These are phyloP conservation scores for Coryphaenoides rupestris DNA, from an alignment of 2,113 vertebrate genomes.

Conservation along the genomic window DNA sequence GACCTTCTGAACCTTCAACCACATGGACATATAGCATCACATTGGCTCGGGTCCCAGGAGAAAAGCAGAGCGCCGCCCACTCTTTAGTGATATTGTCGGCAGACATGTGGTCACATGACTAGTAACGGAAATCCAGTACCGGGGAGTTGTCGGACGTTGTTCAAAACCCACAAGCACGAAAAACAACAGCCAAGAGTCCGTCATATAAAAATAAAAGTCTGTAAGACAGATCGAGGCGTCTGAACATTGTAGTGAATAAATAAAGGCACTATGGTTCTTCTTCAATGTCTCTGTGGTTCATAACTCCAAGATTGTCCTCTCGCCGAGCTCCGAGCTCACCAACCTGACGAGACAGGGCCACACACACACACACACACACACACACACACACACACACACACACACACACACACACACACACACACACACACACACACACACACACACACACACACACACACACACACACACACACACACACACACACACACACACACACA, in stretches of 20 bases:
- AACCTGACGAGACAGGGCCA: conserved; percentile 37
- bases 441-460: neutral
- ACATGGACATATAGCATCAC: too few species aligned
- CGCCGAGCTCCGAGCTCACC: conserved; percentile 54
- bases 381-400: neutral
- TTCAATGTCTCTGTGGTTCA: conserved; percentile 68
- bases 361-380: neutral
- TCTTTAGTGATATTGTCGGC: conserved; percentile 26
- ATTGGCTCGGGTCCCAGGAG: too few species aligned
- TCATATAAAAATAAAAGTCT: conserved; percentile 14
- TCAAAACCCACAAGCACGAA: neutral
- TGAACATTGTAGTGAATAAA: conserved; percentile 50
- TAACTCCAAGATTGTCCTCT: conserved; percentile 78
- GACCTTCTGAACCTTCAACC: too few species aligned
- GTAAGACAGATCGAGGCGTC: conserved; percentile 26
- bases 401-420: neutral
- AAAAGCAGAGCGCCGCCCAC: neutral
- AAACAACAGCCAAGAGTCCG: neutral
- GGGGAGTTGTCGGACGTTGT: conserved; percentile 17
- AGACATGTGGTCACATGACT: conserved; percentile 38
- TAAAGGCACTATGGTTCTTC: conserved; percentile 79
- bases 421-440: neutral
- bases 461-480: neutral
- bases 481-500: neutral
- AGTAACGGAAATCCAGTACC: conserved; percentile 37